Conservation (phyloP, 2,113 vertebrate genomes). For the Sinocyclocheilus anshuiensis region DNA sequence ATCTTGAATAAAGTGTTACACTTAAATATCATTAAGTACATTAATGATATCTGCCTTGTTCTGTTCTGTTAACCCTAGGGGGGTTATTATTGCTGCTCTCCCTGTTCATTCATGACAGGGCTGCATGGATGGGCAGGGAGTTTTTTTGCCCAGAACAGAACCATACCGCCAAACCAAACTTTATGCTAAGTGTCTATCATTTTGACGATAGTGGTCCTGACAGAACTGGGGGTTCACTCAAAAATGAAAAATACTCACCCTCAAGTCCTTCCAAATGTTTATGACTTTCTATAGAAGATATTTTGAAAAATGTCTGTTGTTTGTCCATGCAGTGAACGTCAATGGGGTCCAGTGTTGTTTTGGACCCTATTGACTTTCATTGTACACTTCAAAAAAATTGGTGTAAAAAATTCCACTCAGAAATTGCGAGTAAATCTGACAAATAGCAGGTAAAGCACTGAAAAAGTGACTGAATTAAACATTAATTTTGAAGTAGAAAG, state of each 20-base stretch:
- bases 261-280: neutral
- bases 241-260: neutral
- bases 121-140: too few species aligned
- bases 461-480: neutral
- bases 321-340: neutral
- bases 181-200: too few species aligned
- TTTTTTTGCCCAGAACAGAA: too few species aligned
- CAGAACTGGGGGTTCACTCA: neutral
- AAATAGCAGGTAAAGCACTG: neutral
- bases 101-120: too few species aligned
- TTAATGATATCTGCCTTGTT: too few species aligned
- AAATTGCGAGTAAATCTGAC: too few species aligned
- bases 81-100: too few species aligned
- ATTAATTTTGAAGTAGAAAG: neutral
- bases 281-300: neutral
- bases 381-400: neutral
- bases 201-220: too few species aligned
- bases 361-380: neutral
- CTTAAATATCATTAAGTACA: too few species aligned
- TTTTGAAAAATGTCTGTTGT: neutral
- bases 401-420: neutral
- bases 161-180: too few species aligned
- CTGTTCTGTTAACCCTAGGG: too few species aligned
- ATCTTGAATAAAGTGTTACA: too few species aligned
- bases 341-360: neutral